Percentiles rank a stretch among this genome's conserved stretches.
These are phyloP conservation scores for Meiosimyza platycephala DNA, from an alignment of 2,888 invertebrate genomes.

Conservation along the genomic window DNA sequence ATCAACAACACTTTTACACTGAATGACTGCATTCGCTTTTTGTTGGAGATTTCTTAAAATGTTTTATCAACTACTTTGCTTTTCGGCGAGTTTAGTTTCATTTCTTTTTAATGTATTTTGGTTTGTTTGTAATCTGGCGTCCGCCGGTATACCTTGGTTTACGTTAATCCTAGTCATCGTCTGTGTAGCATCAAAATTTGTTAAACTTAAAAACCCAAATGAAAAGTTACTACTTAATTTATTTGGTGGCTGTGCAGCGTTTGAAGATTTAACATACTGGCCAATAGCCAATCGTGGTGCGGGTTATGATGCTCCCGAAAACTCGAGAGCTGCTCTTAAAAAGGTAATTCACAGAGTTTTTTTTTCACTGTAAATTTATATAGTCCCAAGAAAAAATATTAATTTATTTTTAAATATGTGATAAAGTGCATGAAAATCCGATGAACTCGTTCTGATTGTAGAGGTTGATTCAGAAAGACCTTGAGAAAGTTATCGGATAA, in stretches of 20 bases:
- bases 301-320: slow-evolving; percentile 66
- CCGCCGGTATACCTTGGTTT: slow-evolving; percentile 63
- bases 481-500: too few relatives aligned
- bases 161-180: slow-evolving; percentile 61
- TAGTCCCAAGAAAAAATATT: too few relatives aligned
- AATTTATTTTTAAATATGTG: too few relatives aligned
- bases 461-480: too few relatives aligned
- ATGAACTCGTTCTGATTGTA: too few relatives aligned
- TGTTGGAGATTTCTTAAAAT: slow-evolving; percentile 62
- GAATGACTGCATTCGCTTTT: slow-evolving; percentile 62
- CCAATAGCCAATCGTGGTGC: slow-evolving; percentile 66
- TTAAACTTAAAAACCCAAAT: slow-evolving; percentile 63
- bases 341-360: slow-evolving; percentile 54
- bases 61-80: slow-evolving; percentile 65
- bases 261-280: slow-evolving; percentile 65
- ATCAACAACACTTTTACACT: slow-evolving; percentile 28
- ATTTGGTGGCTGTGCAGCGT: slow-evolving; percentile 54
- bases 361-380: too few relatives aligned
- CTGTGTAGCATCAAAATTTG: slow-evolving; percentile 65
- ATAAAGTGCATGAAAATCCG: too few relatives aligned
- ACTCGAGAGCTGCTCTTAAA: slow-evolving; percentile 64
- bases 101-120: slow-evolving; percentile 65
- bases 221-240: slow-evolving; percentile 61
- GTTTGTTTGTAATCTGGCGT: slow-evolving; percentile 65
- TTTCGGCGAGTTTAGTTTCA: slow-evolving; percentile 59